phyloP scores from a whole-genome alignment of 1,140 invertebrate genomes.

The Bursaphelenchus mucronatus region DNA sequence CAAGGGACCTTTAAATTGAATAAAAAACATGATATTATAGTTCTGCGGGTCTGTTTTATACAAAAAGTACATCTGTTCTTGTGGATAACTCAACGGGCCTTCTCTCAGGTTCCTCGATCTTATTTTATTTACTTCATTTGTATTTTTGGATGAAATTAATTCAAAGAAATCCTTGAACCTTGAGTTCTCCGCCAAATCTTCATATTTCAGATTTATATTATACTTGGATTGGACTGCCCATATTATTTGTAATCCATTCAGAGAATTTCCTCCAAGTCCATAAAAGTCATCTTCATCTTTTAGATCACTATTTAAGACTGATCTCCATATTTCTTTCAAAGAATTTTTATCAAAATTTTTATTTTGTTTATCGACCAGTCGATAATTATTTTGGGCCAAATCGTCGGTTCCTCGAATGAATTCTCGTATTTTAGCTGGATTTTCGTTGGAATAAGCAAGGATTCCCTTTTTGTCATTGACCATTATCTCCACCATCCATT shows the following conservation, averaged over 20 bases:
- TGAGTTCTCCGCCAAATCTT: constrained; percentile 6
- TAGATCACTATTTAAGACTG: background rate
- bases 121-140: background rate
- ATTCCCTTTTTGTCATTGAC: constrained; percentile 13
- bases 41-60: constrained; percentile 26
- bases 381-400: background rate
- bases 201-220: background rate
- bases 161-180: background rate
- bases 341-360: background rate
- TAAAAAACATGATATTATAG: constrained; percentile 51
- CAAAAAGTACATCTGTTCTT: constrained; percentile 53
- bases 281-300: constrained; percentile 41
- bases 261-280: constrained; percentile 47
- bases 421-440: constrained; percentile 24
- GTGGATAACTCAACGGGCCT: constrained; percentile 39
- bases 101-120: background rate
- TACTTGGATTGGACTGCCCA: constrained; percentile 39
- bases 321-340: constrained; percentile 5
- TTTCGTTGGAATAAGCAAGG: constrained; percentile 27
- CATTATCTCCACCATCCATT: constrained; percentile 27
- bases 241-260: constrained; percentile 45
- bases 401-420: constrained; percentile 8
- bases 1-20: constrained; percentile 27
- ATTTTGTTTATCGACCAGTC: background rate
- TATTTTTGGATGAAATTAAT: constrained; percentile 1